These are phyloP conservation scores for Lasioglossum albipes DNA, from an alignment of 1,140 invertebrate genomes.

Conservation along the genomic window DNA sequence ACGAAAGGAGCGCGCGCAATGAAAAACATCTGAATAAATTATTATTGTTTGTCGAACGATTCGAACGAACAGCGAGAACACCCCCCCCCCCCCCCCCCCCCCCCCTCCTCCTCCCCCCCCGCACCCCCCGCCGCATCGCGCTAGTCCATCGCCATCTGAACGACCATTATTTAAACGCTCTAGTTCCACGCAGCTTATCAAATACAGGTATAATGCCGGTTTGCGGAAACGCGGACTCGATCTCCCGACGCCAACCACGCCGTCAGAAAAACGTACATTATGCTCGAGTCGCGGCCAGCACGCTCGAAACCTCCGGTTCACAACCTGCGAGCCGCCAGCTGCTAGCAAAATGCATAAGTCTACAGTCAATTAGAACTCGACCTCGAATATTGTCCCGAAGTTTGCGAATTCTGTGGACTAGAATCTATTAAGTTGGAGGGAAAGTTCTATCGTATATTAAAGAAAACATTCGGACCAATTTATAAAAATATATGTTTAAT, in stretches of 20 bases:
- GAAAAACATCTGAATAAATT: constrained; percentile 78
- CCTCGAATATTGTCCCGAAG: too few species aligned
- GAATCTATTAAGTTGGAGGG: too few species aligned
- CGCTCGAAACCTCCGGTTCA: constrained; percentile 10
- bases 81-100: constrained; percentile 34
- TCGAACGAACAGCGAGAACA: constrained; percentile 57
- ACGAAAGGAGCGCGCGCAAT: constrained; percentile 53
- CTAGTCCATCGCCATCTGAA: constrained; percentile 47
- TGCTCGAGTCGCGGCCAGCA: constrained; percentile 46
- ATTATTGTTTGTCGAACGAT: constrained; percentile 77
- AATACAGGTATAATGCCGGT: constrained; percentile 71
- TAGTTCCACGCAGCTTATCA: constrained; percentile 72
- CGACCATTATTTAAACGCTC: constrained; percentile 71
- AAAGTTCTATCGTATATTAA: too few species aligned
- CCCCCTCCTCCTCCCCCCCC: not conserved
- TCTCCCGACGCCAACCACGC: constrained; percentile 44
- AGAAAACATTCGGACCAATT: too few species aligned
- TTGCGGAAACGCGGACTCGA: constrained; percentile 68
- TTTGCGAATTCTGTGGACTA: too few species aligned
- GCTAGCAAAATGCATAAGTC: too few species aligned
- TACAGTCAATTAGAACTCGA: too few species aligned
- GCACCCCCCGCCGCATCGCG: constrained; percentile 12
- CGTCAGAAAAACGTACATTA: constrained; percentile 62
- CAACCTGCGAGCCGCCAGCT: too few species aligned
- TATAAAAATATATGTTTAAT: too few species aligned